A percentile compares a stretch with the other conserved stretches of the same genome.
phyloP scores from a whole-genome alignment of 2,888 invertebrate species.

The Pyrrhosoma nymphula region DNA sequence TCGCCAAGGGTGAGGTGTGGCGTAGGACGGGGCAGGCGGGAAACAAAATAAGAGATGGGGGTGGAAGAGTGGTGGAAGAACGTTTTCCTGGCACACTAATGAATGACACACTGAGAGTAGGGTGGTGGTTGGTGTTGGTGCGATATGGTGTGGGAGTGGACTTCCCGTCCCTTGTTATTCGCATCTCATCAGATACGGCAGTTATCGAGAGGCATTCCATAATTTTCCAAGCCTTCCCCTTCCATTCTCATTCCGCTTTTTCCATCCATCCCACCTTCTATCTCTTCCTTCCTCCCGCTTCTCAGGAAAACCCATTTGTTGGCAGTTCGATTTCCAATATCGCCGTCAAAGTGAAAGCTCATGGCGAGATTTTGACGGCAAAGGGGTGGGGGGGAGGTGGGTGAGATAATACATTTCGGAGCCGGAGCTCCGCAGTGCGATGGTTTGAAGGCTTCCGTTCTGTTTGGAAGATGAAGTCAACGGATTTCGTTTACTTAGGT shows the following conservation, averaged over 20 bases:
- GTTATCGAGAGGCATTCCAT: slow-evolving; percentile 49
- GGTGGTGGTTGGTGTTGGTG: not conserved
- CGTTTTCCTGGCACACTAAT: not conserved
- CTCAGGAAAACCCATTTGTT: not conserved
- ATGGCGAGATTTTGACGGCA: not conserved
- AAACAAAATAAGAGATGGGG: not conserved
- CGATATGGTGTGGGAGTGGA: not conserved
- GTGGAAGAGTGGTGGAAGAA: no score
- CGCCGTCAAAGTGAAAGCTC: slow-evolving; percentile 1
- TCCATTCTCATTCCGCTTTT: not conserved
- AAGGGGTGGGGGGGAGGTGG: no score
- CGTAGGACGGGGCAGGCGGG: no score
- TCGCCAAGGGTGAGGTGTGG: no score
- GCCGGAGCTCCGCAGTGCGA: no score
- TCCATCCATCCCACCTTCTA: not conserved
- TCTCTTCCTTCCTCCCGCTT: not conserved
- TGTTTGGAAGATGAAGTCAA: no score
- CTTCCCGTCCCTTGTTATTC: not conserved
- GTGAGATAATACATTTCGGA: not conserved
- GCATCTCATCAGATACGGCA: slow-evolving; percentile 62
- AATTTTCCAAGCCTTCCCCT: slow-evolving; percentile 38
- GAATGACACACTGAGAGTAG: not conserved
- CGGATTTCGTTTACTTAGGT: no score
- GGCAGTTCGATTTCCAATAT: slow-evolving; percentile 57
- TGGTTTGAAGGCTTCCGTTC: no score